Percentiles rank a stretch among this genome's conserved stretches.
These are phyloP conservation scores for Drosophila albomicans DNA, from an alignment of 1,140 invertebrate genomes.

Conservation along the genomic window DNA sequence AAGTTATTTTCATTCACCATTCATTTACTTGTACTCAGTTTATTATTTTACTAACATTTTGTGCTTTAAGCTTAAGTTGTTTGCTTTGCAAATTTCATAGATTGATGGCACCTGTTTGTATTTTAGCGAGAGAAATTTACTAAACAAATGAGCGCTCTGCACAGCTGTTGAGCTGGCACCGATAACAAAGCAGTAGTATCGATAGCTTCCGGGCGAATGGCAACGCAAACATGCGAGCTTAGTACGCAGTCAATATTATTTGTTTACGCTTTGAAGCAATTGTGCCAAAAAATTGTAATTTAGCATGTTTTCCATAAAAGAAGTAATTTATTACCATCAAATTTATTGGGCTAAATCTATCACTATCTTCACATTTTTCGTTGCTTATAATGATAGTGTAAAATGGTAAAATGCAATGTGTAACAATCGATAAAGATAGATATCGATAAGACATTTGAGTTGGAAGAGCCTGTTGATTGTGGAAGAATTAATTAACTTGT, in stretches of 20 bases:
- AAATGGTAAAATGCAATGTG: too few species aligned
- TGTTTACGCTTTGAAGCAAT: neutral
- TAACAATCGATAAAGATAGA: neutral
- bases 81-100: neutral
- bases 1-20: neutral
- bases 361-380: too few species aligned
- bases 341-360: too few species aligned
- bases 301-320: too few species aligned
- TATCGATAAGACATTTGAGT: neutral
- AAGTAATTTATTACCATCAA: too few species aligned
- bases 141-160: slow-evolving; percentile 45
- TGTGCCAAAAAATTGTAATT: too few species aligned
- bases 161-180: slow-evolving; percentile 30
- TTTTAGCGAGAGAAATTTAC: slow-evolving; percentile 18
- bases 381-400: too few species aligned
- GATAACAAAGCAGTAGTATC: slow-evolving; percentile 18
- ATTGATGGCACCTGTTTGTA: slow-evolving; percentile 13
- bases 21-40: neutral
- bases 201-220: slow-evolving; percentile 19
- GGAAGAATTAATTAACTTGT: neutral
- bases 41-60: slow-evolving; percentile 3
- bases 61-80: neutral
- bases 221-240: neutral
- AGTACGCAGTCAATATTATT: neutral
- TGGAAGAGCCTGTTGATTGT: slow-evolving; percentile 1